Evolutionary conservation across 37 sponge, comb jelly and placozoan species (phyloP), one percentile per base, ranked within the genome.

Genomic region (Theonella swinhoei): DNA sequence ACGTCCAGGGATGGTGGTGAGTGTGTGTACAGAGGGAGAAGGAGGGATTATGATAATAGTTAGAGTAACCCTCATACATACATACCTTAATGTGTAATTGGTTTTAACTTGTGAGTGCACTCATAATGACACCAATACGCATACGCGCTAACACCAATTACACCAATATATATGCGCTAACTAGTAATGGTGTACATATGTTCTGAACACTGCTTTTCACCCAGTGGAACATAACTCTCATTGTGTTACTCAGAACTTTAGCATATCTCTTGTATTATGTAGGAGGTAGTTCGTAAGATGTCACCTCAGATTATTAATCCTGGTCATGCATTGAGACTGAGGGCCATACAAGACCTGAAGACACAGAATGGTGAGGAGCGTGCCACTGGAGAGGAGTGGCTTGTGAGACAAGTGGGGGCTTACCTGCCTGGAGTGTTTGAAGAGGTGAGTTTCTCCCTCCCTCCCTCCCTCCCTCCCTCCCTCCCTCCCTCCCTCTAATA

Each of bases 341-440:
- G 68, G 39, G 97, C 97, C 36, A 73, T 33, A 17, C 83, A 85
- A 58, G 84, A 88, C 69, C 91, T 96, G 29, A 58, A 60, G 17
- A 91, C 88, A 62, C 61, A 32, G 39, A 74, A 87, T 39, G 97
- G 95, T 42, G 64, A 42, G 26, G 87, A 61, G 23, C 85, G 87
- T 26, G 67, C 60, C 62, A 83, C 89, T 39, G 97, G 95, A 14
- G 90, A 97, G 79, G 91, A 91, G 81, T 97, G 97, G 97, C 84
- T 97, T 69, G 91, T 97, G 70, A 87, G 93, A 31, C 86, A 87
- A 0, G 76, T 72, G 19, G 97, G 97, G n/a, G 92, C 95, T 41
- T 97, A 94, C 82, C 88, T 97, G 32, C 89, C 85, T 24, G 93
- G 87, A 4, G 95, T 94, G 40, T 85, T 75, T 78, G 97, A 94